These are phyloP conservation scores for Lepisosteus oculatus DNA, from an alignment of 2,113 vertebrate species.

Conservation along the genomic window DNA sequence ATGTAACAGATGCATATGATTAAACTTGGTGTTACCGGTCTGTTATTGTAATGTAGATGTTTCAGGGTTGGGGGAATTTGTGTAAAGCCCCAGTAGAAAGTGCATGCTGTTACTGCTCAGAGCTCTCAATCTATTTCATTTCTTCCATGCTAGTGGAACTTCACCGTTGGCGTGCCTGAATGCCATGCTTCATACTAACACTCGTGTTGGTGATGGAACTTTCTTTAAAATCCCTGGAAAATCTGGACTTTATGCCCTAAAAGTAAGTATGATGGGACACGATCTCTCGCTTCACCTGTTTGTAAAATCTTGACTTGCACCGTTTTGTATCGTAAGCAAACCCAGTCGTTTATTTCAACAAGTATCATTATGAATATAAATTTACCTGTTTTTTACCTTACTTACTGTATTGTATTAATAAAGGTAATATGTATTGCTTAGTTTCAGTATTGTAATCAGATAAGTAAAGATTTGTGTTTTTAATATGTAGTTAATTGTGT, in stretches of 20 bases:
- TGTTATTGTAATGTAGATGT: slow-evolving; percentile 82
- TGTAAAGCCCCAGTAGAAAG: slow-evolving; percentile 38
- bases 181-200: slow-evolving; percentile 84
- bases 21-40: slow-evolving; percentile 69
- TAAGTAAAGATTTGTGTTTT: no score
- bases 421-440: no score
- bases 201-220: slow-evolving; percentile 78
- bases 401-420: no score
- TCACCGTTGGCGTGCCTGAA: slow-evolving; percentile 84
- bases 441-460: no score
- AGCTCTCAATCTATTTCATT: slow-evolving; percentile 51
- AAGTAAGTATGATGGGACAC: slow-evolving; percentile 64
- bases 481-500: no score
- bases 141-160: slow-evolving; percentile 75
- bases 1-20: slow-evolving; percentile 76
- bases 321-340: background rate
- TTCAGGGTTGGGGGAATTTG: slow-evolving; percentile 63
- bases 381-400: no score
- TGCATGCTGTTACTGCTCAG: slow-evolving; percentile 54
- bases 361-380: no score
- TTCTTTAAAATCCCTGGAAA: slow-evolving; percentile 84
- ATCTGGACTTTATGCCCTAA: slow-evolving; percentile 80
- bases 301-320: background rate
- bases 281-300: background rate
- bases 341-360: no score